Conservation (phyloP, 1,140 invertebrate genomes). For the Elysia chlorotica region DNA sequence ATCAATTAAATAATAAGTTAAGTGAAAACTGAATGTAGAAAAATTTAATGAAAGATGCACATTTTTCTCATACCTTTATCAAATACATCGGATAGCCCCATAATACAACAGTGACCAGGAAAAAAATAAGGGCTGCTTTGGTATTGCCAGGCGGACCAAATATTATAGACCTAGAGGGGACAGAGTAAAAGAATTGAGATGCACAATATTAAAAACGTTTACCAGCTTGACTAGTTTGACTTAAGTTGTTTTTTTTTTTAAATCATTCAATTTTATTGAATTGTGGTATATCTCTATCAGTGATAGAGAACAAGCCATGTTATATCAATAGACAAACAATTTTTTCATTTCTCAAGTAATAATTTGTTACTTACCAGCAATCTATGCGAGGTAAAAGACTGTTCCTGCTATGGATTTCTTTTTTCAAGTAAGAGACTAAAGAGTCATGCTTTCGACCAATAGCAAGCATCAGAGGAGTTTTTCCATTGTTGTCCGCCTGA, state of each 20-base stretch:
- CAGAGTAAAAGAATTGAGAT: no score
- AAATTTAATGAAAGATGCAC: no score
- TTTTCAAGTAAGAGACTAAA: slow-evolving; percentile 79
- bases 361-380: slow-evolving; percentile 71
- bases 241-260: no score
- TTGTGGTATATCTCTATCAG: no score
- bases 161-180: slow-evolving; percentile 79
- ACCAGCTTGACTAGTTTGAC: no score
- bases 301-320: no score
- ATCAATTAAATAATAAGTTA: no score
- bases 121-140: slow-evolving; percentile 84
- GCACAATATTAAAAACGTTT: no score
- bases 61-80: slow-evolving; percentile 77
- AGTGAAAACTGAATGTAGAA: no score
- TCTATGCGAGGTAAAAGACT: slow-evolving; percentile 86
- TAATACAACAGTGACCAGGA: slow-evolving; percentile 80
- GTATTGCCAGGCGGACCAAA: slow-evolving; percentile 89
- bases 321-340: no score
- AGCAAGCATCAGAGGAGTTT: slow-evolving; percentile 86
- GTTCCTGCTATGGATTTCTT: slow-evolving; percentile 78
- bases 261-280: no score
- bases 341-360: no score
- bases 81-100: slow-evolving; percentile 95
- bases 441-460: slow-evolving; percentile 84
- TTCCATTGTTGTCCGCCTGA: slow-evolving; percentile 86